These are phyloP conservation scores for Ypsolopha sequella DNA, from an alignment of 2,888 invertebrate species.

Conservation along the genomic window DNA sequence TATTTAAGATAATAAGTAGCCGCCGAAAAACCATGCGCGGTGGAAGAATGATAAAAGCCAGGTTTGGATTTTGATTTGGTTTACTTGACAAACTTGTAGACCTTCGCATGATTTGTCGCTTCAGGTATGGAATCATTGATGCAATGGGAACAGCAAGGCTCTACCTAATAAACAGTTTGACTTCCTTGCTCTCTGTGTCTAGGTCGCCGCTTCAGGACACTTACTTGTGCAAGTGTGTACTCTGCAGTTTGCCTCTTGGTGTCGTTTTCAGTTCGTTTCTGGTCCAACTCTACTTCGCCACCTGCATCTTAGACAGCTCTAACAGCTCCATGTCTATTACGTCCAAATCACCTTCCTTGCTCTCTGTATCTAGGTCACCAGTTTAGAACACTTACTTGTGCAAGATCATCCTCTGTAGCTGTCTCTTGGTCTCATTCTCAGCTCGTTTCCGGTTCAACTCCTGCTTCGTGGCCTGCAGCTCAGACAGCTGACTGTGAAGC, in stretches of 20 bases:
- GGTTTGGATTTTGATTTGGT: too few species aligned
- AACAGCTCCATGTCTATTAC: constrained; percentile 30
- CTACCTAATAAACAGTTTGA: too few species aligned
- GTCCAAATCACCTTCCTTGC: constrained; percentile 10
- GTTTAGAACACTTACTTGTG: constrained; percentile 21
- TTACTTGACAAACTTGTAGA: too few species aligned
- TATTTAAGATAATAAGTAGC: too few species aligned
- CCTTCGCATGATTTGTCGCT: too few species aligned
- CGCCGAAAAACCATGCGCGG: too few species aligned
- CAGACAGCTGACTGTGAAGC: constrained; percentile 25
- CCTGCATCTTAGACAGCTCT: constrained; percentile 28
- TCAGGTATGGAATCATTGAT: too few species aligned
- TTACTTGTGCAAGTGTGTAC: constrained; percentile 23
- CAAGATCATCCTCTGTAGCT: constrained; percentile 18
- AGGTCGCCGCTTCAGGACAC: too few species aligned
- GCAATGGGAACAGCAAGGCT: too few species aligned
- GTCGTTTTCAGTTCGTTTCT: constrained; percentile 14
- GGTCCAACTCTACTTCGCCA: constrained; percentile 17
- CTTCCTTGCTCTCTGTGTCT: too few species aligned
- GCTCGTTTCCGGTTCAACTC: constrained; percentile 16
- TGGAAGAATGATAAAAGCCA: too few species aligned
- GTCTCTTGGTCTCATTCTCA: constrained; percentile 16
- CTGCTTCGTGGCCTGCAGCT: constrained; percentile 21
- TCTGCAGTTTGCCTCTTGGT: constrained; percentile 21
- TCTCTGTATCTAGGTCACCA: too few species aligned